Conservation (phyloP, 2,888 invertebrate species). For the Rambutsinella grinnellia region DNA sequence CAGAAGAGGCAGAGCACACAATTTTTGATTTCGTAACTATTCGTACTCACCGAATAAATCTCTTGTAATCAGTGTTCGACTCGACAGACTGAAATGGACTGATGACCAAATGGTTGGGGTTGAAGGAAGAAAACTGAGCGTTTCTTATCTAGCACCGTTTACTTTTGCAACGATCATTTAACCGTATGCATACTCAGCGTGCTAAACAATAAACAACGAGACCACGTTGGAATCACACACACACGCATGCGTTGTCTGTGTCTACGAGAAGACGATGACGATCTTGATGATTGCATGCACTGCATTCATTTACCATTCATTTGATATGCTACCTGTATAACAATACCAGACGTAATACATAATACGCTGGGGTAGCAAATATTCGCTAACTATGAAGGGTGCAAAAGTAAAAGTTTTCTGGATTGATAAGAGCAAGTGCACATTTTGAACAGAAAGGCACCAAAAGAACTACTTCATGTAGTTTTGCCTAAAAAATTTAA, state of each 20-base stretch:
- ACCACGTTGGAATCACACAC: conserved; percentile 3
- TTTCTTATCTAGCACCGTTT: neutral
- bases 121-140: conserved; percentile 54
- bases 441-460: too few relatives aligned
- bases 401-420: conserved; percentile 58
- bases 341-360: neutral
- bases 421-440: conserved; percentile 56
- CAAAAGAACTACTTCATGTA: too few relatives aligned
- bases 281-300: neutral
- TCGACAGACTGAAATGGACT: conserved; percentile 57
- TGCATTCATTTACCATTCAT: neutral
- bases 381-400: conserved; percentile 39
- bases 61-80: conserved; percentile 27
- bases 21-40: neutral
- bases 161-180: neutral
- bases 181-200: conserved; percentile 6
- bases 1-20: neutral
- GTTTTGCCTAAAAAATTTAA: too few relatives aligned
- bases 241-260: neutral
- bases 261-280: neutral
- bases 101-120: conserved; percentile 51
- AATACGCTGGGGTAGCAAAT: neutral
- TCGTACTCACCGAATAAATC: neutral
- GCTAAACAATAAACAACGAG: conserved; percentile 11
- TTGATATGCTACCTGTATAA: neutral